A percentile compares a stretch with the other conserved stretches of the same genome.
Conservation (phyloP, 2,113 vertebrate species). For the Cricetomys ansorgei region DNA sequence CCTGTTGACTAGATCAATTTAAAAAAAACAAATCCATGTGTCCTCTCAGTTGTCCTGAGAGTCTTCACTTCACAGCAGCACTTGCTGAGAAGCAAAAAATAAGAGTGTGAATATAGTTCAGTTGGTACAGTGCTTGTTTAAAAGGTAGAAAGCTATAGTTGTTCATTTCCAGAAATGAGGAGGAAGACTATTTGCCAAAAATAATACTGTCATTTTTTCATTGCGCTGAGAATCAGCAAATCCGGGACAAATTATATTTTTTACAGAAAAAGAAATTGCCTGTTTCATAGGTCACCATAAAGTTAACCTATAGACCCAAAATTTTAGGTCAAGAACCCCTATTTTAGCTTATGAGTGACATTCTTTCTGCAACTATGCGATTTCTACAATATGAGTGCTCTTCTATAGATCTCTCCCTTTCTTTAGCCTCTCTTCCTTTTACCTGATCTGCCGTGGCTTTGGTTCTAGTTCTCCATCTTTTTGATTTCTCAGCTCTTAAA, state of each 20-base stretch:
- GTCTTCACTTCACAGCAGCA: background rate
- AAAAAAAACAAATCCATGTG: background rate
- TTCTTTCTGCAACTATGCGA: background rate
- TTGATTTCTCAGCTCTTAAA: slow-evolving; percentile 5
- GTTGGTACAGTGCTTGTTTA: background rate
- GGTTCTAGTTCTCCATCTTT: slow-evolving; percentile 25
- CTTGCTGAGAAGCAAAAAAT: background rate
- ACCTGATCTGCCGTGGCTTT: background rate
- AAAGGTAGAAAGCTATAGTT: background rate
- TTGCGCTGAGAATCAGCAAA: slow-evolving; percentile 40
- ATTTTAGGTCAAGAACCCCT: slow-evolving; percentile 30
- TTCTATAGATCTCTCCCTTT: background rate
- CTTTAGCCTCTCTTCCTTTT: background rate
- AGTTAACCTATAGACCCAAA: background rate
- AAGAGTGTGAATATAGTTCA: background rate
- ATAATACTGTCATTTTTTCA: background rate
- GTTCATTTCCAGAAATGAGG: background rate
- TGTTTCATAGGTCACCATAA: background rate
- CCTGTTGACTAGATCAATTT: background rate
- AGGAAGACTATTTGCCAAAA: slow-evolving; percentile 16
- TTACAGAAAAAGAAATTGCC: background rate
- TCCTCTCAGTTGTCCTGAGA: background rate
- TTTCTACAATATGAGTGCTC: background rate
- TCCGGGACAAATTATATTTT: background rate
- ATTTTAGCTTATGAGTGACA: background rate